These are phyloP conservation scores for Metopolophium dirhodum DNA, from an alignment of 1,140 invertebrate genomes.

Conservation along the genomic window DNA sequence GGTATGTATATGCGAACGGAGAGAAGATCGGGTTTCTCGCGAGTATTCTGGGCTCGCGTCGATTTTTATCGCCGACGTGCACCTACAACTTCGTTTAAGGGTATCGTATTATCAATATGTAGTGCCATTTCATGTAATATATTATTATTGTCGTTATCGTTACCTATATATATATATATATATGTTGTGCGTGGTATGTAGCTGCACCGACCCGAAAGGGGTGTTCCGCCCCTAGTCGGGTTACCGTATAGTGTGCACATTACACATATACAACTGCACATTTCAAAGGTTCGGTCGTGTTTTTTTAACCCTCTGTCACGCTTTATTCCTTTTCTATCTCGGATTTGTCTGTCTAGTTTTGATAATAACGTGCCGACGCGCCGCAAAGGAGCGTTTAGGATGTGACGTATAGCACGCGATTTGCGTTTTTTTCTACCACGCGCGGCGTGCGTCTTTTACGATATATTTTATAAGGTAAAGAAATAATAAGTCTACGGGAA, in stretches of 20 bases:
- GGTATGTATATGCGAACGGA: background rate
- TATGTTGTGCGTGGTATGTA: background rate
- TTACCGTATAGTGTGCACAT: background rate
- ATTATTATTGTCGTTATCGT: background rate
- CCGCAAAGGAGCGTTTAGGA: background rate
- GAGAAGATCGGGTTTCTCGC: conserved; percentile 27
- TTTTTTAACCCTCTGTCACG: background rate
- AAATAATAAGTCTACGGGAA: background rate
- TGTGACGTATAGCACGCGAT: background rate
- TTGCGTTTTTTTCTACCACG: background rate
- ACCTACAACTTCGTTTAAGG: background rate
- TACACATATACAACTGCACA: background rate
- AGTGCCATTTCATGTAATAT: background rate
- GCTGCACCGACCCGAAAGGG: conserved; percentile 25
- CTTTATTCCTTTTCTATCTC: background rate
- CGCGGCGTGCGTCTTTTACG: background rate
- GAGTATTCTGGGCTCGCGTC: background rate
- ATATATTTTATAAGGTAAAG: background rate
- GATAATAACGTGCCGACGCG: background rate
- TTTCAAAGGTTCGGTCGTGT: background rate
- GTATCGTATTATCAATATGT: background rate
- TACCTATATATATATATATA: no score
- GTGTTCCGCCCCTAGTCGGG: conserved; percentile 7
- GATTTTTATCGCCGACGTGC: conserved; percentile 22
- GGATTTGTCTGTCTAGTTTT: background rate